phyloP scores from a whole-genome alignment of 2,113 vertebrate genomes.

The Ochotona curzoniae region DNA sequence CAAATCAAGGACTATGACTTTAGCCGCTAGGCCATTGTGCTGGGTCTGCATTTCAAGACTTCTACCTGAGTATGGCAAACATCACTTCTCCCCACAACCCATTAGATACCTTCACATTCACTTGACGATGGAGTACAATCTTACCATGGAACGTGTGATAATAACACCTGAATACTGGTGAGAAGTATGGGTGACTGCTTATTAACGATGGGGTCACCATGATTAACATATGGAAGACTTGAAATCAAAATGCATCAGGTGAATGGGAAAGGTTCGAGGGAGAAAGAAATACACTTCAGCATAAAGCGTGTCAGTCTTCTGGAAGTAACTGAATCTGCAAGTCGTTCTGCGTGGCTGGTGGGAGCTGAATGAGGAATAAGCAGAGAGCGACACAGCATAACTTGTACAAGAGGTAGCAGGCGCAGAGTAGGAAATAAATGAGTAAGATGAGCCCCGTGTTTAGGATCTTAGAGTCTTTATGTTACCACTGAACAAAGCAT shows the following conservation, averaged over 20 bases:
- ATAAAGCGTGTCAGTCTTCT: no score
- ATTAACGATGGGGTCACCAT: no score
- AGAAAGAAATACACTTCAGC: neutral
- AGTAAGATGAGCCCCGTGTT: neutral
- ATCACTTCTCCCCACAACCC: neutral
- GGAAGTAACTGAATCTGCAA: neutral
- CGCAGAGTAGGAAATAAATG: neutral
- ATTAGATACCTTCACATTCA: neutral
- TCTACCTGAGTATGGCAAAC: neutral
- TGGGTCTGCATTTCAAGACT: neutral
- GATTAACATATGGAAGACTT: neutral
- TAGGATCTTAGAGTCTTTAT: neutral
- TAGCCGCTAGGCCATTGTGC: no score
- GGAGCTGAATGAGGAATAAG: neutral
- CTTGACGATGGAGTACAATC: fast-evolving
- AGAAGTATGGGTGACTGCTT: no score
- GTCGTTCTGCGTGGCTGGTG: fast-evolving
- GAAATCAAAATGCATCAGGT: no score
- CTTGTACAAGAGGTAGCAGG: neutral
- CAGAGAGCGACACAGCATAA: no score
- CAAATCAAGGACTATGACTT: no score
- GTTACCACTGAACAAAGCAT: neutral
- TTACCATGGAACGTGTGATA: neutral
- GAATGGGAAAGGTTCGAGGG: no score
- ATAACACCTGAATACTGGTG: neutral